Conservation (phyloP, 2,113 vertebrate genomes). For the Calypte anna region DNA sequence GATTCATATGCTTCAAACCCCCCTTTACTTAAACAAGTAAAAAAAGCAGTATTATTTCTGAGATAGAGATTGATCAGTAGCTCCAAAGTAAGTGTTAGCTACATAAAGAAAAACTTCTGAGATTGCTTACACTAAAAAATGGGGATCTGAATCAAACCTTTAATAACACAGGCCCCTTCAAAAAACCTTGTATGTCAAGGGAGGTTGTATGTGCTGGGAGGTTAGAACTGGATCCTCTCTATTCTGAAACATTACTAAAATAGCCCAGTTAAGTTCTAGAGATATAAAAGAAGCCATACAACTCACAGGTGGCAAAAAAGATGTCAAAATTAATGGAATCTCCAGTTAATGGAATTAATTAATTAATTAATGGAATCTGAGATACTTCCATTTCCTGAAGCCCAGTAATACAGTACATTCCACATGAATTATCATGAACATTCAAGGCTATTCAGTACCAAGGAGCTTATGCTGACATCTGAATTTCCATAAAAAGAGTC, state of each 20-base stretch:
- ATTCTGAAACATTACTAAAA: neutral
- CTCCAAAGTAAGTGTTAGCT: neutral
- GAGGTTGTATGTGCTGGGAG: neutral
- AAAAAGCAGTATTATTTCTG: neutral
- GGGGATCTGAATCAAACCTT: neutral
- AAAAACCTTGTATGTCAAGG: neutral
- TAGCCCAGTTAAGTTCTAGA: neutral
- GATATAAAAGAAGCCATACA: neutral
- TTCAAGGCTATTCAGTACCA: neutral
- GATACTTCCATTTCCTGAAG: neutral
- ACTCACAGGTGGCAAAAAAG: neutral
- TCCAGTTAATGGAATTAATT: neutral
- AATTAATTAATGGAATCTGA: neutral
- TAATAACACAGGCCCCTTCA: neutral
- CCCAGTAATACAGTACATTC: neutral
- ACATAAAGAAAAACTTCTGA: neutral
- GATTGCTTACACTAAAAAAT: neutral
- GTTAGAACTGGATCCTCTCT: neutral
- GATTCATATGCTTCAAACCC: neutral
- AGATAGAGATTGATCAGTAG: neutral
- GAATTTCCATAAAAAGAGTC: neutral
- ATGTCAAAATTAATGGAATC: neutral
- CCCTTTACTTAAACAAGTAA: neutral
- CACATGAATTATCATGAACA: neutral
- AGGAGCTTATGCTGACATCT: neutral